Evolutionary conservation across 2,888 invertebrate genomes (phyloP), one percentile per base, ranked within the genome.

Genomic region (Diarsia brunnea): DNA sequence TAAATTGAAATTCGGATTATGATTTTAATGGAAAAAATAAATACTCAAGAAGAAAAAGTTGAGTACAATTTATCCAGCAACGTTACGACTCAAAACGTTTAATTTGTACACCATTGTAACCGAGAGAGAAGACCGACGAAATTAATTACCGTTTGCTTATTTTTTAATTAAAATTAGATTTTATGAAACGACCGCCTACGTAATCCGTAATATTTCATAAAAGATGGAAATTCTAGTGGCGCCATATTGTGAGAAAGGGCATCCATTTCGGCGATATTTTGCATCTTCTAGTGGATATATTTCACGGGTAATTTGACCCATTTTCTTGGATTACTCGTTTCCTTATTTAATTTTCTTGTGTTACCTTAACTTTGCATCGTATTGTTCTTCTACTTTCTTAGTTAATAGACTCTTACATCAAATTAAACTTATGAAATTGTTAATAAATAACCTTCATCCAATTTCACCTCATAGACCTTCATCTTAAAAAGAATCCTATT

Each of bases 81-180:
- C 89, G 87, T 91, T 92, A 89, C 85, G 86, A 89, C 82, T 91
- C 81, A 90, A 85, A 88, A 90, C 90, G 90, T 94, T 94, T 93
- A 93, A 94, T 95, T 94, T 93, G 92, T 93, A 91, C 89, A 89
- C 92, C 92, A 94, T 94, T 94, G 92, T 94, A 93, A 91, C 92
- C 89, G 87, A 78, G 89, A 89, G 87, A 90, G 87, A 89, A 90
- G 91, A 92, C 91, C 86, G 90, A 79, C 89, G 86, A 93, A 95
- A 95, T 94, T 95, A 95, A 95, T 95, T 95, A 93, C 92, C 90
- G 90, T 94, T 94, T 94, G 92, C 94, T 94, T 95, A 95, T 94
- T 95, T 94, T 95, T 95, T 95, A 95, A 95, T 95, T 95, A 96
- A 95, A 95, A 95, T 95, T 94, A 94, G 92, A 94, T 95, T 94